These are phyloP conservation scores for Argentina silus DNA, from an alignment of 2,797 vertebrate genomes.

Conservation along the genomic window DNA sequence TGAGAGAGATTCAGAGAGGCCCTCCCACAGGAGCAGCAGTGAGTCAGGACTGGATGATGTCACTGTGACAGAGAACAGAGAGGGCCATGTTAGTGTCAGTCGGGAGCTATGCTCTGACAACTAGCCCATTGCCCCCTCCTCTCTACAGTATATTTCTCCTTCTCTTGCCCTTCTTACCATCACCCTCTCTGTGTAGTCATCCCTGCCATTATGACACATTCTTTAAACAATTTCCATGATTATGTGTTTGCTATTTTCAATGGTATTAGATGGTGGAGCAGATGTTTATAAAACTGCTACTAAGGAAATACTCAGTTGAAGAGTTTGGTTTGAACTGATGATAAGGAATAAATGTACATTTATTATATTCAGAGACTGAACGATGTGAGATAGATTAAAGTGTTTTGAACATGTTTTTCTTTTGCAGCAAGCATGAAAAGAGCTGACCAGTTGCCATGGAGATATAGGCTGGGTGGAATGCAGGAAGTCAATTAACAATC, in stretches of 20 bases:
- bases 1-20: constrained; percentile 52
- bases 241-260: not conserved
- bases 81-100: constrained; percentile 67
- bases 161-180: not conserved
- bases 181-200: not conserved
- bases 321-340: constrained; percentile 15
- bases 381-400: constrained; percentile 36
- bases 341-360: constrained; percentile 45
- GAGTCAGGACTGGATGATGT: constrained; percentile 66
- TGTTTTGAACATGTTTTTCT: constrained; percentile 27
- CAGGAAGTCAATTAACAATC: constrained; percentile 82
- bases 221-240: not conserved
- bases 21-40: constrained; percentile 25
- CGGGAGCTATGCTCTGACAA: constrained; percentile 52
- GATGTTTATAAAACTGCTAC: not conserved
- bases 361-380: constrained; percentile 38
- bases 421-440: constrained; percentile 40
- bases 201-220: not conserved
- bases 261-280: not conserved
- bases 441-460: constrained; percentile 74
- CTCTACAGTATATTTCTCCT: constrained; percentile 24
- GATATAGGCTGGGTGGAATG: constrained; percentile 70
- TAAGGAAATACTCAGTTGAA: not conserved
- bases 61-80: constrained; percentile 74
- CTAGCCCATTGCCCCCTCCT: constrained; percentile 22